A percentile compares a stretch with the other conserved stretches of the same genome.
Conservation (phyloP, 2,888 invertebrate species). For the Rhogogaster chlorosoma region DNA sequence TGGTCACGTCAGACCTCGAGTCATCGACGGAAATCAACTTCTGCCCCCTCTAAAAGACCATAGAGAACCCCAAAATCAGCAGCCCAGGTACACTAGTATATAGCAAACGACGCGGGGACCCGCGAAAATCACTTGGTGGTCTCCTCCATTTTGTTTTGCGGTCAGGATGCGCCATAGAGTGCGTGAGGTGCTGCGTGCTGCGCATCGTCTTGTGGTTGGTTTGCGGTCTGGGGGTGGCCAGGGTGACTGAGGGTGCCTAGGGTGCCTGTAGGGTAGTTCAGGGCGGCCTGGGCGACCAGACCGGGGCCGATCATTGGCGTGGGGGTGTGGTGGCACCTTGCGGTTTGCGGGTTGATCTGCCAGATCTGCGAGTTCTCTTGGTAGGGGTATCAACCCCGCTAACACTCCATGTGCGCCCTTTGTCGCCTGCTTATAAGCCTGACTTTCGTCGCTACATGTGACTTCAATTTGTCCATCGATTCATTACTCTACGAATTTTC, state of each 20-base stretch:
- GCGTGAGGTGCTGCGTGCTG: slow-evolving; percentile 70
- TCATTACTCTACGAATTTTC: not conserved
- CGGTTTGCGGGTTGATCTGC: slow-evolving; percentile 77
- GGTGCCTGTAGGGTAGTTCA: slow-evolving; percentile 48
- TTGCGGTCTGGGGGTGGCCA: slow-evolving; percentile 76
- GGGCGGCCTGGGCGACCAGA: slow-evolving; percentile 46
- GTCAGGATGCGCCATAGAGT: slow-evolving; percentile 69
- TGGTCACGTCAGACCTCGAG: not conserved
- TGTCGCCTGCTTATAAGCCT: not conserved
- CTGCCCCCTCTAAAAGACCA: slow-evolving; percentile 1
- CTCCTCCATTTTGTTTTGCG: slow-evolving; percentile 77
- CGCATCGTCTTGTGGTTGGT: slow-evolving; percentile 78
- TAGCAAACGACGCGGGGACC: slow-evolving; percentile 43
- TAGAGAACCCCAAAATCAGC: slow-evolving; percentile 22
- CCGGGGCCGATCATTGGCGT: slow-evolving; percentile 76
- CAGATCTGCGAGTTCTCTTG: slow-evolving; percentile 58
- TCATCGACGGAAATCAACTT: slow-evolving; percentile 21
- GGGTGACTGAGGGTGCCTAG: slow-evolving; percentile 55
- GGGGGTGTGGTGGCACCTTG: slow-evolving; percentile 78
- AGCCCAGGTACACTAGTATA: not conserved
- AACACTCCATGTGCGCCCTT: not conserved
- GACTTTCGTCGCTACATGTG: not conserved
- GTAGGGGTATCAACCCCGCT: slow-evolving; percentile 55
- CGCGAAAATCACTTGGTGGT: slow-evolving; percentile 52
- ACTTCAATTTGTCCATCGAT: not conserved